These are phyloP conservation scores for Spinus olivaceus DNA, from an alignment of 2,797 vertebrate genomes.

Conservation along the genomic window DNA sequence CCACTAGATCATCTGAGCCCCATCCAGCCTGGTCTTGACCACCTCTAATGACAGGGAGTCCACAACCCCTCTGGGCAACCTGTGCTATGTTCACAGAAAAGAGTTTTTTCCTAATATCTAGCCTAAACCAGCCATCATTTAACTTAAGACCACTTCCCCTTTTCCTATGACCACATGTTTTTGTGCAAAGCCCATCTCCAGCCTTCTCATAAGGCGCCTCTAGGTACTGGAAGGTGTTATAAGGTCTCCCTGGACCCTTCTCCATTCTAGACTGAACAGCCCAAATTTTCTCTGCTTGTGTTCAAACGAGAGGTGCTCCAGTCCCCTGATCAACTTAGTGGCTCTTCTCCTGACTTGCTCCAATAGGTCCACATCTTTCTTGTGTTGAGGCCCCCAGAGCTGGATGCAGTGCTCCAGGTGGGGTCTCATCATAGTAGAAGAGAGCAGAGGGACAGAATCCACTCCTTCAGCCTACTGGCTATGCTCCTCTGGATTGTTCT, in stretches of 20 bases:
- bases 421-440: neutral
- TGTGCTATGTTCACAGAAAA: neutral
- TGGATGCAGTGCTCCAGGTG: neutral
- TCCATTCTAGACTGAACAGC: neutral
- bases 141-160: too few species aligned
- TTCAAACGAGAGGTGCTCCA: neutral
- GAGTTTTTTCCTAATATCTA: neutral
- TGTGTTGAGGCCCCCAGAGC: neutral
- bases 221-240: neutral
- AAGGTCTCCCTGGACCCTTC: neutral
- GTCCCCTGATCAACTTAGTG: neutral
- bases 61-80: neutral
- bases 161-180: neutral
- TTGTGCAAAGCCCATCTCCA: neutral
- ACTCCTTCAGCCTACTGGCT: neutral
- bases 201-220: neutral
- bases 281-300: neutral
- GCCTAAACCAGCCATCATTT: fast-evolving
- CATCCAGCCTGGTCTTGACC: neutral
- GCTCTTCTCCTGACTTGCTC: neutral
- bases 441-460: neutral
- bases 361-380: neutral
- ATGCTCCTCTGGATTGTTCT: neutral
- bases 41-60: neutral
- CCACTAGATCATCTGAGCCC: neutral